These are phyloP conservation scores for Selenia dentaria DNA, from an alignment of 2,888 invertebrate species.

Conservation along the genomic window DNA sequence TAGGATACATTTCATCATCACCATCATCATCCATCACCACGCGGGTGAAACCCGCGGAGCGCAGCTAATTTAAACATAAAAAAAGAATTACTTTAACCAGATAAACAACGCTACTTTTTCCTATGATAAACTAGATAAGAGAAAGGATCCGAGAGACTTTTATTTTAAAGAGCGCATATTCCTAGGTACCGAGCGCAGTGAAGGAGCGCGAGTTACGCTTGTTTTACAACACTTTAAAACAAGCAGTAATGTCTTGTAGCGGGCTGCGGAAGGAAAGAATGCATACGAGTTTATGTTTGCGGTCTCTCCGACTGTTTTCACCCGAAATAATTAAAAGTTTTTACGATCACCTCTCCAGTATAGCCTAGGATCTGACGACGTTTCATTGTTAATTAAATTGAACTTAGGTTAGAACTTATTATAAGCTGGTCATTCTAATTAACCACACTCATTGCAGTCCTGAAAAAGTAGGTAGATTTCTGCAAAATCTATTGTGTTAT, in stretches of 20 bases:
- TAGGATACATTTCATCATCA: too few relatives aligned
- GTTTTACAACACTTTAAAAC: conserved; percentile 83
- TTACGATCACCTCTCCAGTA: conserved; percentile 66
- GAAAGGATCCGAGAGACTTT: conserved; percentile 46
- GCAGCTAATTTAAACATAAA: too few relatives aligned
- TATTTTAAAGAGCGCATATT: conserved; percentile 59
- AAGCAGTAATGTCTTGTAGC: conserved; percentile 70
- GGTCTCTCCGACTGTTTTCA: conserved; percentile 65
- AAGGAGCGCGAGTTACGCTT: conserved; percentile 60
- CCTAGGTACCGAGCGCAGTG: conserved; percentile 42
- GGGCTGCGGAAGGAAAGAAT: conserved; percentile 67
- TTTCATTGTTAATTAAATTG: conserved; percentile 47
- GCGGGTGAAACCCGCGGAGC: too few relatives aligned
- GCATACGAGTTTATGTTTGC: conserved; percentile 71
- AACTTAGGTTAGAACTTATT: conserved; percentile 35
- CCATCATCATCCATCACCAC: too few relatives aligned
- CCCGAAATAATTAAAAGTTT: conserved; percentile 81
- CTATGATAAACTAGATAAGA: conserved; percentile 43
- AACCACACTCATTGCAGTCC: too few relatives aligned
- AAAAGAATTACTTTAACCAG: not conserved
- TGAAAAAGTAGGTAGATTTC: too few relatives aligned
- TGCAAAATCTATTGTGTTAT: too few relatives aligned
- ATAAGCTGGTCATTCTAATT: too few relatives aligned
- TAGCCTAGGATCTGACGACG: conserved; percentile 59
- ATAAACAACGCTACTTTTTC: too few relatives aligned